Conservation (phyloP, 1,140 invertebrate species). For the Aethina tumida region DNA sequence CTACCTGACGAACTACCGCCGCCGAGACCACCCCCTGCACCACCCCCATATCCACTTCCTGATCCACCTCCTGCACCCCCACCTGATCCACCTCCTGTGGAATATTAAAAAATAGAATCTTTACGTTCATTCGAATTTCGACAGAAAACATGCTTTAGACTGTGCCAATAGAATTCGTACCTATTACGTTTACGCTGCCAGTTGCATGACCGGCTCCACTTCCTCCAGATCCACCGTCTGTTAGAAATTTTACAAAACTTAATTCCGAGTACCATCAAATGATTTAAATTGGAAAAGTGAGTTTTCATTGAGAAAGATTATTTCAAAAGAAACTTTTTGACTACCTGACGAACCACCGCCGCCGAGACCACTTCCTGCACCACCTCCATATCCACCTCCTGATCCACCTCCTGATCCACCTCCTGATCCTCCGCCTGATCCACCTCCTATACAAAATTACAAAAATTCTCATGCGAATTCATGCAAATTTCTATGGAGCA, state of each 20-base stretch:
- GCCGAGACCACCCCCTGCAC: conserved; percentile 1
- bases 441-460: conserved; percentile 1
- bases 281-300: too few species aligned
- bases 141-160: too few species aligned
- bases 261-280: conserved; percentile 1
- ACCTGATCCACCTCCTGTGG: too few species aligned
- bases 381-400: conserved; percentile 10
- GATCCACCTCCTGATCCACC: conserved; percentile 4
- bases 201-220: conserved; percentile 2
- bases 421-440: conserved; percentile 5
- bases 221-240: conserved; percentile 1
- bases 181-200: too few species aligned
- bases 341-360: conserved; percentile 5
- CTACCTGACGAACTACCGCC: too few species aligned
- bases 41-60: too few species aligned
- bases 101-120: too few species aligned
- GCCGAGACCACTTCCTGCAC: conserved; percentile 3
- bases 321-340: neutral
- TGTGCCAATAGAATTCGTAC: too few species aligned
- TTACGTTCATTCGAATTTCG: too few species aligned
- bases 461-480: conserved; percentile 6
- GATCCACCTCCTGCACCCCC: too few species aligned
- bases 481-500: too few species aligned
- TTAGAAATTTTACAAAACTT: neutral
- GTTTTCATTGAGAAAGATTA: conserved; percentile 4